Evolutionary conservation across 2,113 vertebrate species (phyloP), one percentile per base, ranked within the genome.

Genomic region (Pseudorhombus dupliciocellatus): DNA sequence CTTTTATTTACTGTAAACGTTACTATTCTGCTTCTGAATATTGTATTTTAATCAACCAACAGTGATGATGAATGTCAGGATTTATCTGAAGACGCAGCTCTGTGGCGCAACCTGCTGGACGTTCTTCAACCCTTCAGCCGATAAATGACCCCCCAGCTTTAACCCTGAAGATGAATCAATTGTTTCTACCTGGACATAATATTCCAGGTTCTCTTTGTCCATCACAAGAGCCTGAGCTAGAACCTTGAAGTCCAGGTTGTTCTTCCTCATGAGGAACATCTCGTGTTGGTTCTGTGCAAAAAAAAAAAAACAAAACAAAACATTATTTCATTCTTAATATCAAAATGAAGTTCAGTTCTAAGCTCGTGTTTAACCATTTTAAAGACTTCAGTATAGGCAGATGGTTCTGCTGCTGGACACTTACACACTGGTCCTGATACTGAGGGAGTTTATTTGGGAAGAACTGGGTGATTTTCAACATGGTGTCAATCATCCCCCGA

Each of bases 361-460:
- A 37, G 9, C 3, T 12, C 34, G 2, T 37, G 34, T 37, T 37
- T 12, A 11, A 12, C 34, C 11, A 5, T 46, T 16, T 16, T 16
- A 46, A 18, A 42, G 40, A 42, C 40, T 12, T 40, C 2, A 40
- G 10, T 6, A 12, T 40, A 8, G 4, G 40, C 40, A 16, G 34
- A 37, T 46, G 8, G 4, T 20, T 20, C 4, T 8, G 25, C n/a
- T 20, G 18, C 25, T n/a, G n/a, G 26, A 40, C 4, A 78, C 83
- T 81, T 68, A 93, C 93, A 89, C 88, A 93, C 7, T 84, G 90
- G 64, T 85, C 67, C 56, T 80, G 80, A 75, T 93, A 93, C n/a
- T 91, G 81, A 5, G 83, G 74, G 0, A 93, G 83, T 74, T 71
- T 88, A 31, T 64, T 77, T 0, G 92, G 90, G 71, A 94, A 94